phyloP scores from a whole-genome alignment of 2,113 vertebrate species.

The Bettongia penicillata region DNA sequence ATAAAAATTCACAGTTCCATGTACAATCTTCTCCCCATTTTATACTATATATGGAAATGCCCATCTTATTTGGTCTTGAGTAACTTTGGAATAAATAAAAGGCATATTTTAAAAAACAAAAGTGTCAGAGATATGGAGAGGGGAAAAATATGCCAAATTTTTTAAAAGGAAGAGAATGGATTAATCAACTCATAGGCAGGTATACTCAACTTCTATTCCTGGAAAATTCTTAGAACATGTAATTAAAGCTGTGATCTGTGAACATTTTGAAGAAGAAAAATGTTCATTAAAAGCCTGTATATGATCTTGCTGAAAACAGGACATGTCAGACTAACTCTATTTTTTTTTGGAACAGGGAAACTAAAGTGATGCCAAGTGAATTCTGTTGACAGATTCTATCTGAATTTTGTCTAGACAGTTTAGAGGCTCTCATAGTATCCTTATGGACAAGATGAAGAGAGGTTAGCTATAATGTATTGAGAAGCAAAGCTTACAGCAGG shows the following conservation, averaged over 20 bases:
- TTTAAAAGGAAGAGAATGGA: background rate
- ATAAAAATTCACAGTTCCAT: background rate
- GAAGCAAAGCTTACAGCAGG: background rate
- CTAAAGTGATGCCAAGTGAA: background rate
- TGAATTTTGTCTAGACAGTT: background rate
- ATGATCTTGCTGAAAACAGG: background rate
- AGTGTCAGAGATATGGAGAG: background rate
- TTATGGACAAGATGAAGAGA: background rate
- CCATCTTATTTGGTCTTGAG: background rate
- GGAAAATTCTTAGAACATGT: background rate
- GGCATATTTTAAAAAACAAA: background rate
- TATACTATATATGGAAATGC: background rate
- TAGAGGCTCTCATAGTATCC: background rate
- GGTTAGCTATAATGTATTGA: background rate
- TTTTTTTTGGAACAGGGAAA: background rate
- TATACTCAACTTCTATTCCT: background rate
- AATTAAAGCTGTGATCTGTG: background rate
- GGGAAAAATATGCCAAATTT: background rate
- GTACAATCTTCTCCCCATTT: background rate
- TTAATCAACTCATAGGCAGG: background rate
- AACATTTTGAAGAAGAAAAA: background rate
- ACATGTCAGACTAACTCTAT: background rate
- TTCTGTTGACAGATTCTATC: background rate
- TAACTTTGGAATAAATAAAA: background rate
- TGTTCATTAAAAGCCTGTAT: background rate